Conservation (phyloP, 2,797 vertebrate species). For the Chrosomus eos region DNA sequence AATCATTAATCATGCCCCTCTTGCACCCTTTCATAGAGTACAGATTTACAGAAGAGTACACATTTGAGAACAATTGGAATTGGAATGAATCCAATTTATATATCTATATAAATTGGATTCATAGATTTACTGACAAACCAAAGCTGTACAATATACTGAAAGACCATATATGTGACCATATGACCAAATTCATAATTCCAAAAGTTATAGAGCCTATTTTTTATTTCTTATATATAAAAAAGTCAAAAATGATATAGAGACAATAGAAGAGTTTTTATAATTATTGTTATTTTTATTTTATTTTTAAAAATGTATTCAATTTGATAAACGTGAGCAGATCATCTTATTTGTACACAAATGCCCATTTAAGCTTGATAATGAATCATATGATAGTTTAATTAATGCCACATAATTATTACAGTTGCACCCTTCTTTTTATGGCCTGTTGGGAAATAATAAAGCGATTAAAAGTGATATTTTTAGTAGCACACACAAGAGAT, state of each 20-base stretch:
- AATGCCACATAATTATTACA: neutral
- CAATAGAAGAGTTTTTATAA: neutral
- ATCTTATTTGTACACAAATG: neutral
- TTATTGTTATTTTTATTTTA: neutral
- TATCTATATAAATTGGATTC: neutral
- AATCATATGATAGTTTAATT: neutral
- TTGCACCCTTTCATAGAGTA: neutral
- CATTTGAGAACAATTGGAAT: too few relatives aligned
- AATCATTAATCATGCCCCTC: neutral
- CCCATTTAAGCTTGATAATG: neutral
- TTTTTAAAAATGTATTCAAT: too few relatives aligned
- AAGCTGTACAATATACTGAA: neutral
- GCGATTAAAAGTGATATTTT: conserved; percentile 13
- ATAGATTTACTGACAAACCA: neutral
- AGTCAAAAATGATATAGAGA: neutral
- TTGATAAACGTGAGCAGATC: neutral
- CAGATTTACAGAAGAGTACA: too few relatives aligned
- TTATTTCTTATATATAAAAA: neutral
- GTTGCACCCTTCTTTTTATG: neutral
- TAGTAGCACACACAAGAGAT: conserved; percentile 1
- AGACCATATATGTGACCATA: too few relatives aligned
- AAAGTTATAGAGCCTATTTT: neutral
- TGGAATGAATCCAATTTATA: too few relatives aligned
- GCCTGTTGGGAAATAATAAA: neutral
- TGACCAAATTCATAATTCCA: neutral